Conservation (phyloP, 2,888 invertebrate species). For the Melitaea athalia region DNA sequence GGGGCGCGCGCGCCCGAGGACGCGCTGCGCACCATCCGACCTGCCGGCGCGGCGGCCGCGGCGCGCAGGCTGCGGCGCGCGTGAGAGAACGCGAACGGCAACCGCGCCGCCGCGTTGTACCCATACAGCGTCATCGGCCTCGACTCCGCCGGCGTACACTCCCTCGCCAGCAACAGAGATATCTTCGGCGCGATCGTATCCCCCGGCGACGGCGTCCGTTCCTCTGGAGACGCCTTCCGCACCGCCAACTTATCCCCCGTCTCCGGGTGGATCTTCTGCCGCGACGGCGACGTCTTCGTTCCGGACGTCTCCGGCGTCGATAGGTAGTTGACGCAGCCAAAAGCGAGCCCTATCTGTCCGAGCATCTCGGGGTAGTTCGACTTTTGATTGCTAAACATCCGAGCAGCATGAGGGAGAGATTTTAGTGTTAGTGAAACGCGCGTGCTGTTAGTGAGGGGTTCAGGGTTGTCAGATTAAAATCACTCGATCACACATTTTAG, state of each 20-base stretch:
- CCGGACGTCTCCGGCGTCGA: conserved; percentile 61
- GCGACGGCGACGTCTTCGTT: conserved; percentile 56
- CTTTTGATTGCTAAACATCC: conserved; percentile 70
- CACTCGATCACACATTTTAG: conserved; percentile 64
- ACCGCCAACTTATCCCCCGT: conserved; percentile 52
- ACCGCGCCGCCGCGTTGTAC: conserved; percentile 77
- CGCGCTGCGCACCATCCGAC: conserved; percentile 80
- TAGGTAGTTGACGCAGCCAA: conserved; percentile 79
- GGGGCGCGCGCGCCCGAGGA: conserved; percentile 69
- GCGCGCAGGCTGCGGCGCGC: conserved; percentile 54
- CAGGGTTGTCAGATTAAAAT: conserved; percentile 29
- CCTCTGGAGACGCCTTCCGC: conserved; percentile 65
- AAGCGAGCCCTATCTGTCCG: conserved; percentile 78
- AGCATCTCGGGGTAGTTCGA: conserved; percentile 81
- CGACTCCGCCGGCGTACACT: conserved; percentile 67
- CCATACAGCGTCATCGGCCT: conserved; percentile 77
- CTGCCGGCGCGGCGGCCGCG: conserved; percentile 56
- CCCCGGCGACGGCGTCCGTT: conserved; percentile 66
- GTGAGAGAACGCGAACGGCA: conserved; percentile 78
- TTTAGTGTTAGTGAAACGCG: conserved; percentile 48
- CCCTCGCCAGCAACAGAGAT: conserved; percentile 68
- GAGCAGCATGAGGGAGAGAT: conserved; percentile 39
- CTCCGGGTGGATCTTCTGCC: conserved; percentile 74
- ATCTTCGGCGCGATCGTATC: conserved; percentile 75
- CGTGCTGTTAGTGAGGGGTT: conserved; percentile 36